phyloP scores from a whole-genome alignment of 2,113 vertebrate genomes.

The Eleginops maclovinus region DNA sequence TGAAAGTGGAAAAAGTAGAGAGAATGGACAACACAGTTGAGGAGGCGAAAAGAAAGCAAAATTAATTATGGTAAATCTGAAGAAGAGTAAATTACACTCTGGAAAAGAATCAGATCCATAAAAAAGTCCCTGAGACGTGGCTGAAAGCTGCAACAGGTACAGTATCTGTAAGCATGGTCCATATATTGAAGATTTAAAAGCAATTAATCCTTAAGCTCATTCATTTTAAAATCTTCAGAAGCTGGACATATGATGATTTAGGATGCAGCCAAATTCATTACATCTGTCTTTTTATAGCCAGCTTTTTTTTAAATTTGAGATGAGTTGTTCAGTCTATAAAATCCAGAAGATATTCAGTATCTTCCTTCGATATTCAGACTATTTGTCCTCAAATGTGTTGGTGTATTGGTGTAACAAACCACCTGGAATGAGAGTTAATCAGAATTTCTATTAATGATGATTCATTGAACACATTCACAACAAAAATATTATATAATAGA shows the following conservation, averaged over 20 bases:
- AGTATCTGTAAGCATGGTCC: not conserved
- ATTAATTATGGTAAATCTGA: not conserved
- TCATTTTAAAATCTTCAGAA: not conserved
- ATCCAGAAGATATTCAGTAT: not conserved
- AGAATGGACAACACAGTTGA: slow-evolving; percentile 21
- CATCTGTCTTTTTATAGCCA: not conserved
- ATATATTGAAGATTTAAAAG: not conserved
- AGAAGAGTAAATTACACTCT: not conserved
- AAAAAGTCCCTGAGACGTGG: not conserved
- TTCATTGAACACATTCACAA: not conserved
- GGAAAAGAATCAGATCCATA: not conserved
- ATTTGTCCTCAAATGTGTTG: not conserved
- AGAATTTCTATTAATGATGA: not conserved
- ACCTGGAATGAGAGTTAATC: not conserved
- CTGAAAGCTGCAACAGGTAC: not conserved
- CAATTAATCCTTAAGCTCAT: not conserved
- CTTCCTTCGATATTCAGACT: too few relatives aligned
- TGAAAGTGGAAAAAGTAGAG: slow-evolving; percentile 30
- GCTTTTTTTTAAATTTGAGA: not conserved
- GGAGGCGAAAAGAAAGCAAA: slow-evolving; percentile 9
- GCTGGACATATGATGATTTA: not conserved
- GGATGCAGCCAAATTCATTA: not conserved
- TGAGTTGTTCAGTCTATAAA: not conserved
- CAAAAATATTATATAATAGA: not conserved
- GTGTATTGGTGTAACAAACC: not conserved